Evolutionary conservation across 2,888 invertebrate species (phyloP).

Genomic region (Callyntrura guangdongensis): DNA sequence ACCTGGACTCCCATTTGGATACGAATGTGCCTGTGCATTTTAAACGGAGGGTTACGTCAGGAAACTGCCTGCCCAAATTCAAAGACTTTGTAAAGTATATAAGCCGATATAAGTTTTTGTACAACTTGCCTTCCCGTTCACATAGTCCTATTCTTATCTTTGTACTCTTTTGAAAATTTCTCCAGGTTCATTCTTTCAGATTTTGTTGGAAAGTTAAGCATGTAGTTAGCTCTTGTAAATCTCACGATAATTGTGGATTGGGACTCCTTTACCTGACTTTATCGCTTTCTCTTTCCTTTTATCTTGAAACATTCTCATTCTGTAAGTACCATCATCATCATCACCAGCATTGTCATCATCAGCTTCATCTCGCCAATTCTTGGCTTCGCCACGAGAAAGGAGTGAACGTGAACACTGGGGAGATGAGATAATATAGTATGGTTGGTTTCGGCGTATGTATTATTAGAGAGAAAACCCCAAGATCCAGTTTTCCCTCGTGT

Average conservation of each 20-base stretch:
- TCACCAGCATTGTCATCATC: conserved; percentile 65
- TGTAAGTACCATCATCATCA: conserved; percentile 70
- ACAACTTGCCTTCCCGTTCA: conserved; percentile 32
- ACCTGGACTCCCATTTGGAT: not conserved
- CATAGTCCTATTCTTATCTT: conserved; percentile 60
- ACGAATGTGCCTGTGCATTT: not conserved
- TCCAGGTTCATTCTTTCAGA: conserved; percentile 49
- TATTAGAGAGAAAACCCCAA: conserved; percentile 47
- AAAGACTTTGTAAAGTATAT: no score
- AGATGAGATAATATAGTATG: conserved; percentile 46
- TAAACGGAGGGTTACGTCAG: not conserved
- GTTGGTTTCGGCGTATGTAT: conserved; percentile 18
- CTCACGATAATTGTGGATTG: conserved; percentile 79
- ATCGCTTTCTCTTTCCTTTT: conserved; percentile 71
- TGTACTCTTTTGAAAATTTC: conserved; percentile 62
- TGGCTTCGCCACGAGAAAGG: conserved; percentile 37
- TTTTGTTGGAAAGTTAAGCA: conserved; percentile 36
- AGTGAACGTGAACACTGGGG: not conserved
- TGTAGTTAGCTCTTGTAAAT: conserved; percentile 78
- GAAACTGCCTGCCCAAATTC: no score
- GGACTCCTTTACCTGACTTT: conserved; percentile 79
- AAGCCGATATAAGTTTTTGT: not conserved
- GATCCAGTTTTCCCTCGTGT: conserved; percentile 50
- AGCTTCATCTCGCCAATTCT: conserved; percentile 72
- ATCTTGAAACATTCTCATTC: conserved; percentile 76